phyloP scores from a whole-genome alignment of 2,113 vertebrate species.

The Semnornis frantzii region DNA sequence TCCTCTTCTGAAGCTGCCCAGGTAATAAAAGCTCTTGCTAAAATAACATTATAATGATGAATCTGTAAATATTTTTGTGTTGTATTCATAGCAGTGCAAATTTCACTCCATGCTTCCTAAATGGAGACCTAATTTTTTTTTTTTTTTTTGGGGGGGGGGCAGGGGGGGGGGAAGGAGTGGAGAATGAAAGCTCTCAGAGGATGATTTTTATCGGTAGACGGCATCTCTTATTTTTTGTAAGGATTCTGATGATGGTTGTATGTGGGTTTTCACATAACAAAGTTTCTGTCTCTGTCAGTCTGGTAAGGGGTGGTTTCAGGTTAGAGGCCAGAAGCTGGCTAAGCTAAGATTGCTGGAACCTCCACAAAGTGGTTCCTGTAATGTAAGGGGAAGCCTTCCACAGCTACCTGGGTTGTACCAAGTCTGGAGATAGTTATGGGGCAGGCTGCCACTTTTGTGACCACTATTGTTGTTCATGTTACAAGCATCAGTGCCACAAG shows the following conservation, averaged over 20 bases:
- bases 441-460: not conserved
- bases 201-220: not conserved
- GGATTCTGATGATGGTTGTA: not conserved
- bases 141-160: not conserved
- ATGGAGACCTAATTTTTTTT: not conserved
- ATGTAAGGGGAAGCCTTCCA: not conserved
- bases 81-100: not conserved
- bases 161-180: not conserved
- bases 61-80: not conserved
- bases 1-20: not conserved
- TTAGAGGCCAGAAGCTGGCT: not conserved
- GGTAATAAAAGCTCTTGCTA: not conserved
- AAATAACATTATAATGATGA: not conserved
- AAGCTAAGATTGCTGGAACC: not conserved
- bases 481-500: not conserved
- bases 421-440: not conserved
- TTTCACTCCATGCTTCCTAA: not conserved
- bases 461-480: not conserved
- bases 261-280: not conserved
- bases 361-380: not conserved
- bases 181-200: not conserved
- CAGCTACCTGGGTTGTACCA: not conserved
- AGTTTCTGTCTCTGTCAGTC: not conserved
- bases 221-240: not conserved
- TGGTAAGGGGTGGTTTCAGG: not conserved